A percentile compares a stretch with the other conserved stretches of the same genome.
Evolutionary conservation across 2,797 vertebrate genomes (phyloP).

Genomic region (Galago senegalensis): DNA sequence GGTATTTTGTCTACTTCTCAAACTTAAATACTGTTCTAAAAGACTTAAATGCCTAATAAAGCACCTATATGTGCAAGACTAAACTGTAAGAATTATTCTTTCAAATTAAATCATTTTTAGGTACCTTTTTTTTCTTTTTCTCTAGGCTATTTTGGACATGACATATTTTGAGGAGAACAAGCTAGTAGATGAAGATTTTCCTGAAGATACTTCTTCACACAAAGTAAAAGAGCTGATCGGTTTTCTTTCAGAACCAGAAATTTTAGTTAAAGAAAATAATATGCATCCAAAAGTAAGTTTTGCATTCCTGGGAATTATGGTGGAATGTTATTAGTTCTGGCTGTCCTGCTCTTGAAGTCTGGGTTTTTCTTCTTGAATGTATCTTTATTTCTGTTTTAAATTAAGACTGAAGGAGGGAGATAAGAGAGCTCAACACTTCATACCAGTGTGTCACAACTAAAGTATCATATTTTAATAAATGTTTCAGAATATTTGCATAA

Average conservation of each 20-base stretch:
- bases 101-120: not conserved
- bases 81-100: conserved; percentile 38
- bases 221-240: conserved; percentile 95
- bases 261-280: conserved; percentile 92
- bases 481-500: conserved; percentile 60
- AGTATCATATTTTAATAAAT: conserved; percentile 46
- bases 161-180: conserved; percentile 98
- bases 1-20: conserved; percentile 19
- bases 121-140: conserved; percentile 46
- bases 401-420: not conserved
- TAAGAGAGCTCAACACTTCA: not conserved
- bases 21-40: conserved; percentile 18
- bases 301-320: not conserved
- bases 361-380: conserved; percentile 37
- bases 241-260: conserved; percentile 96
- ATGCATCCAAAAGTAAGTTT: conserved; percentile 92
- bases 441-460: not conserved
- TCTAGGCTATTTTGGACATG: conserved; percentile 95
- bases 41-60: conserved; percentile 52
- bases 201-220: conserved; percentile 94
- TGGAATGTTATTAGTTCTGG: not conserved
- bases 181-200: conserved; percentile 97
- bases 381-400: conserved; percentile 57
- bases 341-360: not conserved
- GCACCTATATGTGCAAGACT: not conserved